These are phyloP conservation scores for Dolichoris vasculosae DNA, from an alignment of 1,140 invertebrate genomes.

Conservation along the genomic window DNA sequence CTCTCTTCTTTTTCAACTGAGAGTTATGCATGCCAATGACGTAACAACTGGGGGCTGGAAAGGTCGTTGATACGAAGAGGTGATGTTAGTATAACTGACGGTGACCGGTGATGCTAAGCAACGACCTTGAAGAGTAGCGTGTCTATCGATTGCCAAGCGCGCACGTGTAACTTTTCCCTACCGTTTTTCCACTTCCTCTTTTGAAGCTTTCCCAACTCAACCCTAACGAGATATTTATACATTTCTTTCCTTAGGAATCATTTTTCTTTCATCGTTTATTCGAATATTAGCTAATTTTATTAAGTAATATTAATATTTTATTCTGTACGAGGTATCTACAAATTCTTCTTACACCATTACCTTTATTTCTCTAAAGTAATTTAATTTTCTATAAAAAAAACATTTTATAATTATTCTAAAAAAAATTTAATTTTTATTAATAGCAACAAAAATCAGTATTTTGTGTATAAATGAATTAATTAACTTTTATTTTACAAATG, in stretches of 20 bases:
- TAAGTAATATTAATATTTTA: constrained; percentile 1
- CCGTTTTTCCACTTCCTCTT: constrained; percentile 28
- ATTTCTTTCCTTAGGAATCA: neutral
- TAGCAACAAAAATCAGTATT: too few species aligned
- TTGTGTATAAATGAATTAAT: too few species aligned
- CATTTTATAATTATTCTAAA: neutral
- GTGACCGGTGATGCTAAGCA: constrained; percentile 55
- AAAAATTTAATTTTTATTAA: too few species aligned
- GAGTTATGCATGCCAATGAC: constrained; percentile 69
- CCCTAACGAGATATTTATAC: neutral
- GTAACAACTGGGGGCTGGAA: constrained; percentile 67
- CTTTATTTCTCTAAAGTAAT: neutral
- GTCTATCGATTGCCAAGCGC: constrained; percentile 67
- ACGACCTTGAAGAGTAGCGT: constrained; percentile 67
- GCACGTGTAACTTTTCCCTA: constrained; percentile 64
- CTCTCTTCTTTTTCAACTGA: constrained; percentile 25
- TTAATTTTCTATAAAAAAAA: neutral
- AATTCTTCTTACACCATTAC: neutral
- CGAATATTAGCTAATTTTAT: constrained; percentile 21
- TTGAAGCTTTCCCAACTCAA: neutral
- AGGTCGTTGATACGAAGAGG: constrained; percentile 69
- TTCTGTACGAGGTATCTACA: neutral
- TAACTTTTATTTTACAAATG: too few species aligned
- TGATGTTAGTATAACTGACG: constrained; percentile 35
- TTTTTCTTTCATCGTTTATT: neutral